phyloP scores from a whole-genome alignment of 2,797 vertebrate species.

The Tangara arthus region DNA sequence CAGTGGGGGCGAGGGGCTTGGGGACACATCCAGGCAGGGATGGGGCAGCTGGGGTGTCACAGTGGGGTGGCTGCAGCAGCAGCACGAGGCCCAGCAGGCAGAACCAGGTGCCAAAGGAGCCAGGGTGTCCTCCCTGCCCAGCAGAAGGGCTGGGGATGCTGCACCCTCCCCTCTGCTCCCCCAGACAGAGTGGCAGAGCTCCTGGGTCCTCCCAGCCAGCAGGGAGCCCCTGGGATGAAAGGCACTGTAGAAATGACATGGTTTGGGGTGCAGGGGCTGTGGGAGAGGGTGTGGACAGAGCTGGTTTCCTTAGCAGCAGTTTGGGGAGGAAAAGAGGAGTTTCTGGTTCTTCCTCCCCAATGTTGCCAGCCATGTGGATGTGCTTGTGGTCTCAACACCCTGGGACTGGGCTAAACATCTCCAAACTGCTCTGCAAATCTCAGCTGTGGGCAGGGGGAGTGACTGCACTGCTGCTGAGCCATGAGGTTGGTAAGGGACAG shows the following conservation, averaged over 20 bases:
- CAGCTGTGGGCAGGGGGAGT: background rate
- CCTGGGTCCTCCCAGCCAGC: background rate
- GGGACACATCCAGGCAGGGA: accelerated
- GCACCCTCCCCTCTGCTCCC: background rate
- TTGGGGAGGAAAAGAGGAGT: accelerated
- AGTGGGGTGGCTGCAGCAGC: background rate
- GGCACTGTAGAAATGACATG: background rate
- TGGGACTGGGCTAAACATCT: background rate
- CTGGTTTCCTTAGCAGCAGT: background rate
- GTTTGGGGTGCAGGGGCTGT: background rate
- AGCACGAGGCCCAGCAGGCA: background rate
- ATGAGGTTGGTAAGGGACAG: background rate
- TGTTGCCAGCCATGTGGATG: background rate
- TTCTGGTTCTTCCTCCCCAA: accelerated
- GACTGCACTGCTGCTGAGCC: background rate
- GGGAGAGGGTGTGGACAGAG: background rate
- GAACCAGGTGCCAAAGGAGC: background rate
- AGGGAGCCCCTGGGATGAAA: background rate
- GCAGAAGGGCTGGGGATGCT: background rate
- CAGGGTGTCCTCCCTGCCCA: background rate
- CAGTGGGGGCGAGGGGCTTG: accelerated
- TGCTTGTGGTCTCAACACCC: too few species aligned
- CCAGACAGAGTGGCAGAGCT: background rate
- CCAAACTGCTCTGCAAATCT: background rate
- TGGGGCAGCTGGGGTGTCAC: accelerated